phyloP scores from a whole-genome alignment of 2,888 invertebrate genomes.

The Pyrrhosoma nymphula region DNA sequence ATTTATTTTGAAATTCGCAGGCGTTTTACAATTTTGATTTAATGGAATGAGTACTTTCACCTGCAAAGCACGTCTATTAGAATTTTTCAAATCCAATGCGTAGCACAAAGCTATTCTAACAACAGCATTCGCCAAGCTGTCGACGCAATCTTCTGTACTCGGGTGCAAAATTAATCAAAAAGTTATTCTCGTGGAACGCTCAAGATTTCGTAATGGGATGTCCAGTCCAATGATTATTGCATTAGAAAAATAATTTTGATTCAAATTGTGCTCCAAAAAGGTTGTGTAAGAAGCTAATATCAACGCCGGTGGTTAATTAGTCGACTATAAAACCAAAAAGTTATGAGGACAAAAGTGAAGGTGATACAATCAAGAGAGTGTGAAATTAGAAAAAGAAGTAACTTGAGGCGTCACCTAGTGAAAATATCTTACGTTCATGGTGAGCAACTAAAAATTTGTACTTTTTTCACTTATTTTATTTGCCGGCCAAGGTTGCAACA shows the following conservation, averaged over 20 bases:
- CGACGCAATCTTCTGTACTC: not conserved
- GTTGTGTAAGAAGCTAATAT: not conserved
- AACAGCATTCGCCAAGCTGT: not conserved
- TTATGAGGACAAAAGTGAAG: not conserved
- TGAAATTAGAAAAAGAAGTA: not conserved
- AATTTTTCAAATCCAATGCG: too few relatives aligned
- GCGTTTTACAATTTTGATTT: too few relatives aligned
- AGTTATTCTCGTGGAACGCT: not conserved
- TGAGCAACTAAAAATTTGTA: too few relatives aligned
- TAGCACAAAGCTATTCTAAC: not conserved
- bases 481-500: too few relatives aligned
- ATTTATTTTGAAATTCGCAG: too few relatives aligned
- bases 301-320: not conserved
- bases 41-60: too few relatives aligned
- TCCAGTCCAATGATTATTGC: not conserved
- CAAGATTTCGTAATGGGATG: not conserved
- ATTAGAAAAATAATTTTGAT: constrained; percentile 4
- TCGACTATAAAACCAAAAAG: not conserved
- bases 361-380: not conserved
- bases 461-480: too few relatives aligned
- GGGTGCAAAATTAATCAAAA: not conserved
- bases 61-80: too few relatives aligned
- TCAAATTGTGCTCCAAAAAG: not conserved
- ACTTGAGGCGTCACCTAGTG: too few relatives aligned
- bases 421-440: too few relatives aligned